Evolutionary conservation across 2,888 invertebrate genomes (phyloP), one percentile per base, ranked within the genome.

Genomic region (Thysanoteuthis rhombus): DNA sequence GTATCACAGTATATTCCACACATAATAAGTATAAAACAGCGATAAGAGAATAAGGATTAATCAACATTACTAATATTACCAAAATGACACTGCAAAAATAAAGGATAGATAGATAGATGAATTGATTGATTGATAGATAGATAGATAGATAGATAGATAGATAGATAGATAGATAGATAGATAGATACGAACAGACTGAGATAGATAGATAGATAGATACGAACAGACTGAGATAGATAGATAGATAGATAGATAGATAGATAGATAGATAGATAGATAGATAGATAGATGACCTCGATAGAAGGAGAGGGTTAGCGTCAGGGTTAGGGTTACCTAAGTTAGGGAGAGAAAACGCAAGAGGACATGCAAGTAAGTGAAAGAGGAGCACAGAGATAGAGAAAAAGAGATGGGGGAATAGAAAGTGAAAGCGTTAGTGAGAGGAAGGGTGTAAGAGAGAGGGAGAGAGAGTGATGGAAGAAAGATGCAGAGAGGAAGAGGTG

Each of bases 81-180:
- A 75, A n/a, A n/a, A 75, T 75, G 75, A n/a, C 75, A 75, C 75
- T 75, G 75, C 75, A 75, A 75, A 75, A 32, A 75, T 75, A 75
- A 75, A n/a, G 12, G 52, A 28, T 52, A 52, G 90, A 36, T 90
- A 38, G n/a, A 90, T 90, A 90, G n/a, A 90, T 90, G 36, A 36
- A 90, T 90, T 36, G 90, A 90, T 90, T 36, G 90, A 90, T 90
- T 36, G 90, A 39, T 90, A 90, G 90, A 90, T 90, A 90, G 90
- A 90, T 90, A 90, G 90, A 90, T 90, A 90, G 90, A 90, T 90
- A 90, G 90, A 90, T 90, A 90, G 90, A 90, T 90, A 90, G 90
- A 90, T 90, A 38, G 39, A 90, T 90, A 90, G 90, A 90, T 90
- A 36, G 39, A 36, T 38, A 38, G 25, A 36, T 90, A 10, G 39